Base-by-base conservation (phyloP, 1,140 invertebrate species). In the Conopomorpha cramerella region DNA sequence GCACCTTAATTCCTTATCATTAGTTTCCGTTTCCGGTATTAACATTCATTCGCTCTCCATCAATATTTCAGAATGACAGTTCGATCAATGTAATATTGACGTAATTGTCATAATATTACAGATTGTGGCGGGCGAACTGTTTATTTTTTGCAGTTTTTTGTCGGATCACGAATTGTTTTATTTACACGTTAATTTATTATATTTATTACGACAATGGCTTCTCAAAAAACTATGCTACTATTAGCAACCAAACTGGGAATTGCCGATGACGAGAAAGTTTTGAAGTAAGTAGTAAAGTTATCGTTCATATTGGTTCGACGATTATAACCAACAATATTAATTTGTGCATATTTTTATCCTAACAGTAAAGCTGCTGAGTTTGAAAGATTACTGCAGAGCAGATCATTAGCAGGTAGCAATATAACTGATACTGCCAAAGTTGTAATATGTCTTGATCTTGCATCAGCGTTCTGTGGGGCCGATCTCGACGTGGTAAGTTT, bases 301-400 rank as follows among this genome's bases (percentile, higher is more conserved):
- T 12, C 27, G 3, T 6, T 25, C 16, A 30, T n/a, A 15, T 26
- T 33, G 16, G 34, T 34, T 15, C 1, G 13, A 19, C 13, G 32
- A 26, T 37, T 30, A 17, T 38, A 33, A 39, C 36, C 16, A 2
- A 10, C 14, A 30, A 33, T 28, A 8, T n/a, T 10, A 10, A n/a
- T 26, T 41, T 25, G 30, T 26, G 34, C 26, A 39, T 34, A 18
- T 27, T 58, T 29, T 14, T 8, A 16, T 12, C 0, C 12, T 36
- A 16, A 10, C 16, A 74, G 70, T 14, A 74, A 74, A 55, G 70
- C 70, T 28, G 66, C 59, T 8, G 70, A 71, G 36, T 62, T 66
- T 36, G 57, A 70, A 27, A 41, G 70, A n/a, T 43, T 74, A 3
- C 36, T 74, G 14, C 59, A 67, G 41, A 56, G 56, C 0, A 70